A percentile compares a stretch with the other conserved stretches of the same genome.
Conservation (phyloP, 1,140 invertebrate genomes). For the Episyrphus balteatus region DNA sequence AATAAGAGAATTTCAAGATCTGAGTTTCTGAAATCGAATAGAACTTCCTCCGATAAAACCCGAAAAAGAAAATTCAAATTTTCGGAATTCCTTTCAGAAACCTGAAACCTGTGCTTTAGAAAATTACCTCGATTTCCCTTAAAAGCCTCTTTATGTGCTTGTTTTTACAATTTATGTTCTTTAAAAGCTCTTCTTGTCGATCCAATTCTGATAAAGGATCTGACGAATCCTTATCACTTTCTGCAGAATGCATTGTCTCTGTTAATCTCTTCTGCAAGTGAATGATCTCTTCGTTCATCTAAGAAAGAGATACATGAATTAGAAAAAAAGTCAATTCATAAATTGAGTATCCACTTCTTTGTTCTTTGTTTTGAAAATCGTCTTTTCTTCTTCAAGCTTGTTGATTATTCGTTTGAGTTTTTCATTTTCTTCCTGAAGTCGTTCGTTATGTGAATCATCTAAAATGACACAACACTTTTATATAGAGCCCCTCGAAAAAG, state of each 20-base stretch:
- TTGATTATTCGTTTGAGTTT: conserved; percentile 29
- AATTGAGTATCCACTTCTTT: no score
- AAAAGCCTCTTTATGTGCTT: conserved; percentile 35
- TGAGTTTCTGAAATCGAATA: no score
- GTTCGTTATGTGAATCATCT: conserved; percentile 6
- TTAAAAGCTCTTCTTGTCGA: conserved; percentile 31
- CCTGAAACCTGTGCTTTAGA: background rate
- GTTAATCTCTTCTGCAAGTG: conserved; percentile 22
- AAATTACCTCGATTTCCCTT: conserved; percentile 27
- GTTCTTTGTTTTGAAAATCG: conserved; percentile 14
- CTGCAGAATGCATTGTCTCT: conserved; percentile 21
- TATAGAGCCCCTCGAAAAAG: conserved; percentile 1
- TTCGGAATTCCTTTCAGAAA: background rate
- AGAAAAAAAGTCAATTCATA: background rate
- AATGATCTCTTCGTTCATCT: conserved; percentile 21
- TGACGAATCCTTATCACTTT: conserved; percentile 34
- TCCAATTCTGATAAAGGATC: conserved; percentile 33
- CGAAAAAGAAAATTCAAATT: no score
- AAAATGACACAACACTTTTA: background rate
- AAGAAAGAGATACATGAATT: background rate
- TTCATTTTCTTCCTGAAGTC: conserved; percentile 28
- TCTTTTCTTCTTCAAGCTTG: conserved; percentile 23
- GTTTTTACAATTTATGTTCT: conserved; percentile 32
- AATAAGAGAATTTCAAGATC: no score
- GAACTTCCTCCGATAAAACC: no score